Percentiles rank a stretch among this genome's conserved stretches.
These are phyloP conservation scores for Cryptomyrus ogoouensis DNA, from an alignment of 2,113 vertebrate genomes.

Conservation along the genomic window DNA sequence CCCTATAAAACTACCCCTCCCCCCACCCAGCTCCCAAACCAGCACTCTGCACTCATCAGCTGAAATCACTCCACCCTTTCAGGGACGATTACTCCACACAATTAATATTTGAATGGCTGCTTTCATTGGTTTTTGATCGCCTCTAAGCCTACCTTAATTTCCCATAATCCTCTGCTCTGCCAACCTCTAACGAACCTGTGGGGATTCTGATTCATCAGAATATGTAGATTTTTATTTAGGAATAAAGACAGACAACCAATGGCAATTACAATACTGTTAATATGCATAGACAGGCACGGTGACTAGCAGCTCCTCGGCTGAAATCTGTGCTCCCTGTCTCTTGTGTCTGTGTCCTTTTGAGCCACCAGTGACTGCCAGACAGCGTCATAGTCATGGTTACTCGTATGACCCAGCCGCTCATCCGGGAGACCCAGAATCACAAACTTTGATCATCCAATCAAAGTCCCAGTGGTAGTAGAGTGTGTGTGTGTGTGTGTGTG, in stretches of 20 bases:
- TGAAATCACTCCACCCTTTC: not conserved
- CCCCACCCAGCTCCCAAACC: not conserved
- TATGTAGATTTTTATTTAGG: not conserved
- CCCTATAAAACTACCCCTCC: not conserved
- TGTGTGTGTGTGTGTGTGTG: not conserved
- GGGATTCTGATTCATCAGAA: not conserved
- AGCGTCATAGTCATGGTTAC: not conserved
- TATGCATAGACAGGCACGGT: not conserved
- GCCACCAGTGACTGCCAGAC: not conserved
- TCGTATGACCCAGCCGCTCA: not conserved
- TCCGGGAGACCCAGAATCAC: not conserved
- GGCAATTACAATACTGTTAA: not conserved
- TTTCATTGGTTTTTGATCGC: not conserved
- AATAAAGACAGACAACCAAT: not conserved
- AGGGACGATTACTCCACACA: not conserved
- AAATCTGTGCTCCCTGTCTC: not conserved
- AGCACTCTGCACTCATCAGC: not conserved
- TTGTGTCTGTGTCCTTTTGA: not conserved
- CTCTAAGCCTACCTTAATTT: not conserved
- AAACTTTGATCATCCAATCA: not conserved
- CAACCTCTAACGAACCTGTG: not conserved
- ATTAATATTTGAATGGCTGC: not conserved
- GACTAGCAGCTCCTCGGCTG: not conserved
- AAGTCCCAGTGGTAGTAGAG: not conserved
- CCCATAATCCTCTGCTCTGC: not conserved